Percentiles rank a stretch among this genome's conserved stretches.
These are phyloP conservation scores for Acanthisitta chloris DNA, from an alignment of 2,113 vertebrate genomes.

Conservation along the genomic window DNA sequence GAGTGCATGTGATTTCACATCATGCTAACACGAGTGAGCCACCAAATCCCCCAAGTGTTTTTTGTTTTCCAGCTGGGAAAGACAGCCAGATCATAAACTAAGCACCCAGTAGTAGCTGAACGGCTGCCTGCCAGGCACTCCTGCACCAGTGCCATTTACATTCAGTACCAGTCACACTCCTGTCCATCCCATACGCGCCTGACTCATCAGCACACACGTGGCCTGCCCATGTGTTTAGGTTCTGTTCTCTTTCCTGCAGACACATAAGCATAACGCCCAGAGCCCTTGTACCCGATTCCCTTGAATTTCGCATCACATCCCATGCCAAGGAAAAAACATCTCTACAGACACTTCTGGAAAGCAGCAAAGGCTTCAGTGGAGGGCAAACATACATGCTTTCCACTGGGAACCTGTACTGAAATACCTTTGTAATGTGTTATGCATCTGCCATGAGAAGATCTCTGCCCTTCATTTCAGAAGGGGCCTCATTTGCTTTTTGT, in stretches of 20 bases:
- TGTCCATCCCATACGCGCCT: not conserved
- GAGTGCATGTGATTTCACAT: fast-evolving
- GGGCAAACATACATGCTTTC: not conserved
- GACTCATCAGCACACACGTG: not conserved
- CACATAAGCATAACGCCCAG: not conserved
- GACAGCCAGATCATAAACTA: not conserved
- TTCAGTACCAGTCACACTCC: not conserved
- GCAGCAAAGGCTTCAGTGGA: not conserved
- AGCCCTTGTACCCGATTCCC: not conserved
- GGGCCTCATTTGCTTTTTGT: not conserved
- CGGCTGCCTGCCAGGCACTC: not conserved
- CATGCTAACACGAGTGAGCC: not conserved
- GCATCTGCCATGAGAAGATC: not conserved
- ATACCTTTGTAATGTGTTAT: not conserved
- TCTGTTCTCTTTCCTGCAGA: not conserved
- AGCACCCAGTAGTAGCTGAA: not conserved
- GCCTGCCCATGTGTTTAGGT: not conserved
- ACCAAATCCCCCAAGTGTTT: not conserved
- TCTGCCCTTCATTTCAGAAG: not conserved
- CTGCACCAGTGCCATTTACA: not conserved
- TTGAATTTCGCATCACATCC: not conserved
- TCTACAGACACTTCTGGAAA: not conserved
- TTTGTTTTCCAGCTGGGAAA: not conserved
- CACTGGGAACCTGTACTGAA: not conserved
- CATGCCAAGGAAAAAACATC: not conserved